phyloP scores from a whole-genome alignment of 1,140 invertebrate genomes.

The Dufourea novaeangliae region DNA sequence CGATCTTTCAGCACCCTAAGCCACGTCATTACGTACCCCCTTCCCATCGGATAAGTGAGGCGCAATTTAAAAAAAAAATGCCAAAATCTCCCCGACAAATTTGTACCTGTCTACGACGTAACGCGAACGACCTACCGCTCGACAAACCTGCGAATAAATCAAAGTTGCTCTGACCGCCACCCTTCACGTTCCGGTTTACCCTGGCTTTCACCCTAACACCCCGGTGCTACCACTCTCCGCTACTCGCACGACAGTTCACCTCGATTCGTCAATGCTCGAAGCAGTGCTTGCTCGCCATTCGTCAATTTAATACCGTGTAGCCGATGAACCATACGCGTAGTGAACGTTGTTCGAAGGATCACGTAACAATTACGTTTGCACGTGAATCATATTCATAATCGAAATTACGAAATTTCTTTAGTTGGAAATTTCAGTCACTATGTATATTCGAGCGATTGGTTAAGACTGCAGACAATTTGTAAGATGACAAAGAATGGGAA shows the following conservation, averaged over 20 bases:
- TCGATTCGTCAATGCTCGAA: constrained; percentile 52
- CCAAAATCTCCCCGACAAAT: constrained; percentile 14
- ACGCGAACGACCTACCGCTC: constrained; percentile 24
- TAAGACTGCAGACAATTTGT: no score
- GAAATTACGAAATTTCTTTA: no score
- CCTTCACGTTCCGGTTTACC: constrained; percentile 50
- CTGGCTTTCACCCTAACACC: constrained; percentile 43
- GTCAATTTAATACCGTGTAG: constrained; percentile 66
- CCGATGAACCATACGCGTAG: constrained; percentile 64
- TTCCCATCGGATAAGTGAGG: constrained; percentile 18
- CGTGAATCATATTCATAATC: no score
- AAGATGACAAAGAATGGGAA: no score
- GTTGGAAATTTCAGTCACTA: no score
- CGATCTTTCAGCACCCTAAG: neutral
- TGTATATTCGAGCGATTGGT: no score
- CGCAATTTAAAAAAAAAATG: neutral
- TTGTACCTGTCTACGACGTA: constrained; percentile 39
- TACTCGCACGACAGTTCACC: constrained; percentile 43
- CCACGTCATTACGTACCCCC: constrained; percentile 7
- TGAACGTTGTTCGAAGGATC: constrained; percentile 30
- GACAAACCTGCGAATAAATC: constrained; percentile 49
- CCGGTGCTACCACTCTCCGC: constrained; percentile 16
- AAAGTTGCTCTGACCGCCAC: constrained; percentile 42
- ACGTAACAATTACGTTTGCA: no score
- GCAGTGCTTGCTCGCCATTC: constrained; percentile 56